Evolutionary conservation across 1,140 invertebrate genomes (phyloP).

Genomic region (Goniozus legneri): DNA sequence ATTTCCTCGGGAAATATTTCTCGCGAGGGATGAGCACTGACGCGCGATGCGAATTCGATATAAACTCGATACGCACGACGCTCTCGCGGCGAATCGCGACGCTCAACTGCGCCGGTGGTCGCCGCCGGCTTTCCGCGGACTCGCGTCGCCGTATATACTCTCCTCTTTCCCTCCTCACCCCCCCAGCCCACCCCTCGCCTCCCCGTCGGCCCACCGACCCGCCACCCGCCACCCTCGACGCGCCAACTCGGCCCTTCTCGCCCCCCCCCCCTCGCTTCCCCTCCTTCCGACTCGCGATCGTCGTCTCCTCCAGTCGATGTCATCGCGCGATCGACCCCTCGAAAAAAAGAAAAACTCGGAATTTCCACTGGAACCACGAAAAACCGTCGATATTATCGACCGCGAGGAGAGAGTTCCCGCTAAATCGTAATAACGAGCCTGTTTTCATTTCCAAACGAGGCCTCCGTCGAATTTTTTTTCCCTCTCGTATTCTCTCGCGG

Average conservation of each 20-base stretch:
- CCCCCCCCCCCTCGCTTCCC: slow-evolving; percentile 15
- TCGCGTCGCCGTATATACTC: slow-evolving; percentile 9
- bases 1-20: slow-evolving; percentile 1
- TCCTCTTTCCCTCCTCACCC: neutral
- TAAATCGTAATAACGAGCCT: too few relatives aligned
- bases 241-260: neutral
- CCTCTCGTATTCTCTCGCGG: too few relatives aligned
- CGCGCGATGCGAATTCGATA: neutral
- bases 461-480: too few relatives aligned
- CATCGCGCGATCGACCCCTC: neutral
- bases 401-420: too few relatives aligned
- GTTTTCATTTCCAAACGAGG: too few relatives aligned
- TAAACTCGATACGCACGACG: slow-evolving; percentile 15
- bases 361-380: too few relatives aligned
- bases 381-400: too few relatives aligned
- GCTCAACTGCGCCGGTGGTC: slow-evolving; percentile 36
- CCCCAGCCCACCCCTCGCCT: neutral
- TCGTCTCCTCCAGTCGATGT: neutral
- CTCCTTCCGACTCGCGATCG: slow-evolving; percentile 12
- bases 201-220: slow-evolving; percentile 8
- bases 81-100: slow-evolving; percentile 31
- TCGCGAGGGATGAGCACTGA: neutral
- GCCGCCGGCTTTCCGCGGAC: slow-evolving; percentile 25
- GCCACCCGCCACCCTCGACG: neutral
- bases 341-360: too few relatives aligned